These are phyloP conservation scores for Goniozus legneri DNA, from an alignment of 1,140 invertebrate genomes.

Conservation along the genomic window DNA sequence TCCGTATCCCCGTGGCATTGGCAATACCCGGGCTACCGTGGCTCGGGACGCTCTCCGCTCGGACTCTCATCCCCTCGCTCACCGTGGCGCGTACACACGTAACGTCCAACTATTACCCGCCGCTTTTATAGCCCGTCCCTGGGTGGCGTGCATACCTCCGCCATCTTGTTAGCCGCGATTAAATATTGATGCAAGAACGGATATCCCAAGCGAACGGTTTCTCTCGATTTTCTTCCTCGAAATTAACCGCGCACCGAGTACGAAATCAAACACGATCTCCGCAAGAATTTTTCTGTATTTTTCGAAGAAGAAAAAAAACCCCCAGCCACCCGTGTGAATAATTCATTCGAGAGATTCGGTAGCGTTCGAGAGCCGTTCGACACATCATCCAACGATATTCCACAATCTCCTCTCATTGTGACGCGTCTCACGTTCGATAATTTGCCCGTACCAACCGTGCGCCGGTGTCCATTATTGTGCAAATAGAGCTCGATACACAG, in stretches of 20 bases:
- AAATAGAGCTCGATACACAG: constrained; percentile 29
- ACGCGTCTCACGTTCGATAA: constrained; percentile 34
- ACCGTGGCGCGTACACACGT: background rate
- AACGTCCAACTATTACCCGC: background rate
- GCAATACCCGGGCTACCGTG: background rate
- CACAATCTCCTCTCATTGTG: too few relatives aligned
- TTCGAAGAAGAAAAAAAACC: too few relatives aligned
- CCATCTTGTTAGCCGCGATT: constrained; percentile 41
- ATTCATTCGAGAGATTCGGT: too few relatives aligned
- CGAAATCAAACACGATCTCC: too few relatives aligned
- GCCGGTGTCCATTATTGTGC: constrained; percentile 50
- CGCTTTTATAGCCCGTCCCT: constrained; percentile 34
- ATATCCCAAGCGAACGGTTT: constrained; percentile 19
- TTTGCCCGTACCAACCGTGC: constrained; percentile 45
- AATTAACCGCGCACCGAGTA: too few relatives aligned
- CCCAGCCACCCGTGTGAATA: too few relatives aligned
- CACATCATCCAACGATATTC: too few relatives aligned
- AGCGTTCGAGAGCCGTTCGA: too few relatives aligned
- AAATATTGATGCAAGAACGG: constrained; percentile 45
- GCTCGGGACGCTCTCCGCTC: background rate
- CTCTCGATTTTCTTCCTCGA: background rate
- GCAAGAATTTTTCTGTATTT: too few relatives aligned
- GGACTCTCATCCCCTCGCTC: background rate
- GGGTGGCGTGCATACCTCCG: constrained; percentile 29
- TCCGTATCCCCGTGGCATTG: constrained; percentile 9